Conservation (phyloP, 2,797 vertebrate species). For the Heteromormyrus szaboi region DNA sequence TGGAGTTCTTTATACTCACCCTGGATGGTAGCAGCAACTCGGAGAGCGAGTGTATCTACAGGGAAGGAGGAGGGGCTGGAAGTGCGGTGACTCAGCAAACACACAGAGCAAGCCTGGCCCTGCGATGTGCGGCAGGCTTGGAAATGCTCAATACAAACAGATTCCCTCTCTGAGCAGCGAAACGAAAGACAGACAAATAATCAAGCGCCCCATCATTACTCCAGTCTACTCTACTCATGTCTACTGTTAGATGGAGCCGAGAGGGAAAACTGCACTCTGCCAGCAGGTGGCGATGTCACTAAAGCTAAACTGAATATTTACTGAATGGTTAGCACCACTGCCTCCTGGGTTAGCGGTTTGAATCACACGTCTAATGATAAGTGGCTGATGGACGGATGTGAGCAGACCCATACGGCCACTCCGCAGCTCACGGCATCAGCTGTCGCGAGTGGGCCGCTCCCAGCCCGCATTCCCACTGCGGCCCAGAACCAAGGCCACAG, state of each 20-base stretch:
- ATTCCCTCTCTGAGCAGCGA: background rate
- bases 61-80: background rate
- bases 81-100: constrained; percentile 22
- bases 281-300: background rate
- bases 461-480: background rate
- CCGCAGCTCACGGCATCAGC: background rate
- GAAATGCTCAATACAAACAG: background rate
- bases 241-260: background rate
- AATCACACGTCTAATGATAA: background rate
- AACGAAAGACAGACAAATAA: background rate
- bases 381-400: background rate
- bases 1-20: background rate
- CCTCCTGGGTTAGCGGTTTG: background rate
- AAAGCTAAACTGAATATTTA: background rate
- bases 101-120: constrained; percentile 4
- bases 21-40: background rate
- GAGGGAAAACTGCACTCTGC: background rate
- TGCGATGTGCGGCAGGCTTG: background rate
- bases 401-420: background rate
- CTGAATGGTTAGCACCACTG: background rate
- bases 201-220: background rate
- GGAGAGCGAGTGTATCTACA: background rate
- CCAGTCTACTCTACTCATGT: too few species aligned
- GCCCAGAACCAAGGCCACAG: background rate
- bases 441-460: background rate